Conservation (phyloP, 2,797 vertebrate genomes). For the Onychomys torridus region DNA sequence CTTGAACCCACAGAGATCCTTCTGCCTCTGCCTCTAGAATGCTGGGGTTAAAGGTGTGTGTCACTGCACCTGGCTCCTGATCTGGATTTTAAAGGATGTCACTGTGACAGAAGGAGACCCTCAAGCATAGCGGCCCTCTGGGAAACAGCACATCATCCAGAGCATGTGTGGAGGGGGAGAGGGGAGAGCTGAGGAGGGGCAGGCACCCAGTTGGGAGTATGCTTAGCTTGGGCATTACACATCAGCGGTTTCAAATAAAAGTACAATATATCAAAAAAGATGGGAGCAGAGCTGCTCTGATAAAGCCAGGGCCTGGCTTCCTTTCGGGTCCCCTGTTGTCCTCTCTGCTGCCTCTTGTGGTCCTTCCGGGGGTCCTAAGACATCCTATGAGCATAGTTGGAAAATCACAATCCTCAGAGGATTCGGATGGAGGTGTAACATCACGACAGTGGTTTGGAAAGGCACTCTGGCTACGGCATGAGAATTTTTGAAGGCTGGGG, state of each 20-base stretch:
- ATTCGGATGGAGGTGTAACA: not conserved
- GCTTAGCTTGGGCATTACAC: not conserved
- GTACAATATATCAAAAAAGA: not conserved
- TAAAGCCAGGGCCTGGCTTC: not conserved
- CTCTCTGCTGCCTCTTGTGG: not conserved
- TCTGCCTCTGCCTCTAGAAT: not conserved
- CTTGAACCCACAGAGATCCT: not conserved
- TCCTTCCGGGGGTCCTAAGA: not conserved
- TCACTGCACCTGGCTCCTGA: not conserved
- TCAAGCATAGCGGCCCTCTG: not conserved
- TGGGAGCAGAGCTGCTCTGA: not conserved
- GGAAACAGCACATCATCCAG: not conserved
- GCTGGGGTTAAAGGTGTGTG: not conserved
- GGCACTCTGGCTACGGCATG: not conserved
- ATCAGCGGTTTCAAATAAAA: conserved; percentile 2
- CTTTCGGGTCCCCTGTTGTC: not conserved
- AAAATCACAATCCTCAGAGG: not conserved
- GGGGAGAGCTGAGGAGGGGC: not conserved
- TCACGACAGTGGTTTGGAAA: not conserved
- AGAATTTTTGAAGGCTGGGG: not conserved
- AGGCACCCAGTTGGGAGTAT: not conserved
- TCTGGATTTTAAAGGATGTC: not conserved
- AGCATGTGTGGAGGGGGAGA: not conserved
- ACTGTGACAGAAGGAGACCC: not conserved
- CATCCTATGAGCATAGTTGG: not conserved